These are phyloP conservation scores for Hyperoplus lanceolatus DNA, from an alignment of 2,797 vertebrate species.

Conservation along the genomic window DNA sequence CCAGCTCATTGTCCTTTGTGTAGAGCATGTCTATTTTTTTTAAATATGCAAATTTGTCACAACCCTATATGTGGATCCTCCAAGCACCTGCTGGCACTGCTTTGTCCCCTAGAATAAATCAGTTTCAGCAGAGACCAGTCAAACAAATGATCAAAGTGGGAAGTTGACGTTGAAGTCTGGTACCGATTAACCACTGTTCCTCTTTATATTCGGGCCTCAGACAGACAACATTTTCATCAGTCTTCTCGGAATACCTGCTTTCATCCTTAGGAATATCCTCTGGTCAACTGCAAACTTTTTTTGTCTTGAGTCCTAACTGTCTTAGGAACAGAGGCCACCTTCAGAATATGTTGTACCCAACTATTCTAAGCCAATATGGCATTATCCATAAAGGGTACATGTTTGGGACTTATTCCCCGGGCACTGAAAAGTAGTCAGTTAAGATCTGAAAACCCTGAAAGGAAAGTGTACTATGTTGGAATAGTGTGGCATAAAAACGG, in stretches of 20 bases:
- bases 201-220: slow-evolving; percentile 22
- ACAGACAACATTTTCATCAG: slow-evolving; percentile 1
- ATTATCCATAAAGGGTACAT: background rate
- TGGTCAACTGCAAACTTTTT: background rate
- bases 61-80: slow-evolving; percentile 2
- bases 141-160: slow-evolving; percentile 25
- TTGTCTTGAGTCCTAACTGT: background rate
- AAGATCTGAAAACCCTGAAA: slow-evolving; percentile 6
- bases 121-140: slow-evolving; percentile 39
- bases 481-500: background rate
- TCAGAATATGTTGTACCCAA: background rate
- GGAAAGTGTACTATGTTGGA: background rate
- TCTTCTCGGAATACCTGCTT: slow-evolving; percentile 18
- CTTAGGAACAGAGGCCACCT: background rate
- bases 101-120: slow-evolving; percentile 37
- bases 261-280: background rate
- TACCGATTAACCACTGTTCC: slow-evolving; percentile 32
- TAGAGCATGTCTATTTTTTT: background rate
- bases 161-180: slow-evolving; percentile 28
- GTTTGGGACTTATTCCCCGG: background rate
- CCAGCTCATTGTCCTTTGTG: background rate
- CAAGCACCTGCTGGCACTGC: slow-evolving; percentile 29
- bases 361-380: background rate
- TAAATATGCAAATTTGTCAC: background rate
- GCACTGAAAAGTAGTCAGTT: background rate